Percentiles rank a stretch among this genome's conserved stretches.
These are phyloP conservation scores for Dissostichus mawsoni DNA, from an alignment of 2,113 vertebrate genomes.

Conservation along the genomic window DNA sequence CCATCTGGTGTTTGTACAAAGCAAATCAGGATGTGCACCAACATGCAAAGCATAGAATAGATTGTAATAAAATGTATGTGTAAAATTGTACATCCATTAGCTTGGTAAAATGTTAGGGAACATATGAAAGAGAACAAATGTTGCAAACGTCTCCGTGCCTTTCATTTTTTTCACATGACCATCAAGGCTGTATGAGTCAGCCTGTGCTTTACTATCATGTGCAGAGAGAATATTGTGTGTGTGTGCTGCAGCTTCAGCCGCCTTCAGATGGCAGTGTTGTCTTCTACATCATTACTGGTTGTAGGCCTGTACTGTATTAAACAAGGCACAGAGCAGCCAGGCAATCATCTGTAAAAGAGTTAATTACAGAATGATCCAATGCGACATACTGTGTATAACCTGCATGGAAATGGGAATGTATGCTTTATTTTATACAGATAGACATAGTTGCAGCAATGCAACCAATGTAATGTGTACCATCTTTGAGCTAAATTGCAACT, in stretches of 20 bases:
- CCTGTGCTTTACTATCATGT: not conserved
- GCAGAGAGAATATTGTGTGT: not conserved
- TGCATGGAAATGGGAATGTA: not conserved
- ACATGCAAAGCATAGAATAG: constrained; percentile 4
- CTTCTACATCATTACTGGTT: constrained; percentile 26
- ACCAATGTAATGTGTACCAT: not conserved
- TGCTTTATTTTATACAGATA: not conserved
- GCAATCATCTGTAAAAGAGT: constrained; percentile 7
- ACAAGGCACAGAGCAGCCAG: not conserved
- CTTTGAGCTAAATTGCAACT: not conserved
- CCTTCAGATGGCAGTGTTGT: constrained; percentile 79
- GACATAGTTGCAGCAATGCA: not conserved
- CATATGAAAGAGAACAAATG: not conserved
- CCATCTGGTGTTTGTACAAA: constrained; percentile 77
- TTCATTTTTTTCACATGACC: not conserved
- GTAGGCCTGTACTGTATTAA: constrained; percentile 23
- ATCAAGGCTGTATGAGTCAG: not conserved
- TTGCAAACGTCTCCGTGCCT: not conserved
- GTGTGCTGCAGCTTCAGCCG: constrained; percentile 5
- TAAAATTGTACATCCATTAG: not conserved
- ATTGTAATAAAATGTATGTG: constrained; percentile 3
- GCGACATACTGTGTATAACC: not conserved
- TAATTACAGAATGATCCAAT: not conserved
- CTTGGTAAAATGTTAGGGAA: not conserved
- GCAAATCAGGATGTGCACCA: constrained; percentile 14